Evolutionary conservation across 2,888 invertebrate species (phyloP).

Genomic region (Pollenia griseotomentosa): DNA sequence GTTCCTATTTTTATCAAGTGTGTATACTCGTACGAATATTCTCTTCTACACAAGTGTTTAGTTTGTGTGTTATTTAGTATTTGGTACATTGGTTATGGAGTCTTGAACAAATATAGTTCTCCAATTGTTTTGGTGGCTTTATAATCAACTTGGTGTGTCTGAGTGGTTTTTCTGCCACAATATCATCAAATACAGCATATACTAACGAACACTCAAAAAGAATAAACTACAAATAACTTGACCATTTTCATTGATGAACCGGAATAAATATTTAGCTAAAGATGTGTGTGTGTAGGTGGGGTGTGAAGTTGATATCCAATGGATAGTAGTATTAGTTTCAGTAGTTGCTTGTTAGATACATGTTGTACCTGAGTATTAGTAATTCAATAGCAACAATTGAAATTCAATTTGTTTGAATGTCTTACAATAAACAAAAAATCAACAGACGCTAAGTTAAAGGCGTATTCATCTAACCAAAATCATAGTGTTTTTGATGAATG

Average conservation of each 20-base stretch:
- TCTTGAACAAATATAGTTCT: constrained; percentile 69
- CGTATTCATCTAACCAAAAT: neutral
- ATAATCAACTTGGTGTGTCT: constrained; percentile 69
- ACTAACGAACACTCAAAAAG: neutral
- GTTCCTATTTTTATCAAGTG: constrained; percentile 3
- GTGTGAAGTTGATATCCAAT: constrained; percentile 22
- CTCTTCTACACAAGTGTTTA: neutral
- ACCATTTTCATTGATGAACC: constrained; percentile 67
- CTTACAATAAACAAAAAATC: constrained; percentile 48
- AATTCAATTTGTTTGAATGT: constrained; percentile 71
- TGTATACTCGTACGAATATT: neutral
- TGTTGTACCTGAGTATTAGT: constrained; percentile 45
- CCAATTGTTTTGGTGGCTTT: constrained; percentile 70
- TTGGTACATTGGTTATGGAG: constrained; percentile 48
- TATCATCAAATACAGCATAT: constrained; percentile 32
- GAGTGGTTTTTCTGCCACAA: constrained; percentile 59
- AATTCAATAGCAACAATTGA: constrained; percentile 71
- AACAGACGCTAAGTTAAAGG: constrained; percentile 27
- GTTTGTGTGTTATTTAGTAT: neutral
- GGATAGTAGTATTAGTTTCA: constrained; percentile 16
- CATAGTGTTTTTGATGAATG: no score
- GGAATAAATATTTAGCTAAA: constrained; percentile 32
- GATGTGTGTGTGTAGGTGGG: neutral
- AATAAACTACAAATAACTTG: constrained; percentile 58
- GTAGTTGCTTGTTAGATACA: constrained; percentile 44